Evolutionary conservation across 2,888 invertebrate genomes (phyloP).

Genomic region (Chrysotoxum bicinctum): DNA sequence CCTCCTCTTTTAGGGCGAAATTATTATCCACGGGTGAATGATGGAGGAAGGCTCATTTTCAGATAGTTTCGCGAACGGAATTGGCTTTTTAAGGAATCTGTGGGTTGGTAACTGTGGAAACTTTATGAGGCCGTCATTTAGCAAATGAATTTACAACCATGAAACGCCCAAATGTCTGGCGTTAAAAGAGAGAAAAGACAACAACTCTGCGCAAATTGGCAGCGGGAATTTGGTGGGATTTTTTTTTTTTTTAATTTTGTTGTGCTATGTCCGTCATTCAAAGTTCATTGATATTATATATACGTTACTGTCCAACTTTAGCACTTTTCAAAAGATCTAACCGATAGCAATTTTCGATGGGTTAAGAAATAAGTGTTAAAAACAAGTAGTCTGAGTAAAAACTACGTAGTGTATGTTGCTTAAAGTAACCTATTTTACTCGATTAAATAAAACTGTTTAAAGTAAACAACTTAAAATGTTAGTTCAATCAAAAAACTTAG

Average conservation of each 20-base stretch:
- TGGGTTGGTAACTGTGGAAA: constrained; percentile 75
- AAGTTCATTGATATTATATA: background rate
- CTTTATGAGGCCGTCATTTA: constrained; percentile 82
- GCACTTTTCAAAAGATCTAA: too few relatives aligned
- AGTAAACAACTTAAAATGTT: too few relatives aligned
- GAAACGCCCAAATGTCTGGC: constrained; percentile 82
- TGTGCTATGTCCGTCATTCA: background rate
- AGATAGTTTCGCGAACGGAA: constrained; percentile 46
- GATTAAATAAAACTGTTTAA: too few relatives aligned
- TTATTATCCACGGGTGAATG: constrained; percentile 58
- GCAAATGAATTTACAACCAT: constrained; percentile 82
- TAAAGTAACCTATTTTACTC: too few relatives aligned
- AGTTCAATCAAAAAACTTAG: too few relatives aligned
- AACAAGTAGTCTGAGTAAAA: too few relatives aligned
- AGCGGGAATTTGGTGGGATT: constrained; percentile 32
- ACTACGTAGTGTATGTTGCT: too few relatives aligned
- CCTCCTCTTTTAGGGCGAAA: constrained; percentile 60
- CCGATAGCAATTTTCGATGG: too few relatives aligned
- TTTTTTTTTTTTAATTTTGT: background rate
- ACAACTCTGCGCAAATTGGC: constrained; percentile 61
- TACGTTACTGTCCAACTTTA: background rate
- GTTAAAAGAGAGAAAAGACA: constrained; percentile 80
- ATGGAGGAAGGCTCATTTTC: constrained; percentile 54
- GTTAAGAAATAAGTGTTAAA: too few relatives aligned
- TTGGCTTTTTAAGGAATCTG: constrained; percentile 55